Conservation (phyloP, 2,113 vertebrate species). For the Ameiurus melas region DNA sequence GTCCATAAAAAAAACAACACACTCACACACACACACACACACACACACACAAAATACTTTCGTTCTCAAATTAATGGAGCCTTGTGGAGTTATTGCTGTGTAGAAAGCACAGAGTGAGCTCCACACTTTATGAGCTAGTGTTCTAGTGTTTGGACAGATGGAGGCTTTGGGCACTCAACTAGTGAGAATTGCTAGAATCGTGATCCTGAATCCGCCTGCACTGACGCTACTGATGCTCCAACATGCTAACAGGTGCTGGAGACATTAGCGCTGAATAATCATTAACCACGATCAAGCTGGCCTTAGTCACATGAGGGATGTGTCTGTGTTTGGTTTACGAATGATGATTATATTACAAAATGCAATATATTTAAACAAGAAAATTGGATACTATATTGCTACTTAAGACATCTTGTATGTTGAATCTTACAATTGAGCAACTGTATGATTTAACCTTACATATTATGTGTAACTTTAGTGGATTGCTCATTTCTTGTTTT, state of each 20-base stretch:
- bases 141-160: constrained; percentile 36
- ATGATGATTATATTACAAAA: not conserved
- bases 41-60: not conserved
- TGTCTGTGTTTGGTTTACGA: not conserved
- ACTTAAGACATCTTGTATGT: not conserved
- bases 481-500: not conserved
- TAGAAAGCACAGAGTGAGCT: not conserved
- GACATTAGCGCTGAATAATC: constrained; percentile 43
- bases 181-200: constrained; percentile 37
- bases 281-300: constrained; percentile 39
- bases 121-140: constrained; percentile 13
- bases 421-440: not conserved
- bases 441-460: not conserved
- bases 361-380: not conserved
- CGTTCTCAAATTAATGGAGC: not conserved
- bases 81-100: constrained; percentile 1
- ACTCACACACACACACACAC: too few relatives aligned
- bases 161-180: constrained; percentile 23
- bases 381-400: not conserved
- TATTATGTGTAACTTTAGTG: not conserved
- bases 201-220: constrained; percentile 40
- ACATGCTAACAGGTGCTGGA: constrained; percentile 40
- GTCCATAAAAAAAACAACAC: not conserved
- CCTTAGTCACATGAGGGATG: constrained; percentile 9
- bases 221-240: constrained; percentile 30